Base-by-base conservation (phyloP, 2,113 vertebrate species). In the Elephantulus edwardii region DNA sequence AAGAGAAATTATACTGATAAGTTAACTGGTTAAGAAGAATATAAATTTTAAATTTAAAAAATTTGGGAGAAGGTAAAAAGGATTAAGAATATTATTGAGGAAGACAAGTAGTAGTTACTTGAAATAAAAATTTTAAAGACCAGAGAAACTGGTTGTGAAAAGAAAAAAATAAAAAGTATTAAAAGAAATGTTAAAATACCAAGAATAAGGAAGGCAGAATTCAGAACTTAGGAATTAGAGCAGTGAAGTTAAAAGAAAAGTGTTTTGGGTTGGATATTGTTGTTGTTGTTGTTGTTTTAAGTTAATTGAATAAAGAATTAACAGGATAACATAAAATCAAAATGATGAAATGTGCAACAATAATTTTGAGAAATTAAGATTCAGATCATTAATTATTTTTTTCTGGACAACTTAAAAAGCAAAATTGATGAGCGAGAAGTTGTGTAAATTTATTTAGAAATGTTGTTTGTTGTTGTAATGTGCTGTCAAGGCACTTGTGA, bases 181-280 rank as follows among this genome's bases (percentile, higher is more conserved):
- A n/a, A n/a, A n/a, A n/a, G n/a, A n/a, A n/a, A n/a, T n/a, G n/a
- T n/a, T n/a, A n/a, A n/a, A n/a, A n/a, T n/a, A n/a, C n/a, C n/a
- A 62, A 79, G 35, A 44, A 48, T 68, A 71, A 90, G 50, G 58
- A 88, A 83, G 62, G 28, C 52, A 14, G 12, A 91, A 90, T 84
- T 93, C 54, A 91, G 14, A 22, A 50, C 19, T 91, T 24, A n/a
- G n/a, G 66, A 86, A 52, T 83, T 92, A 88, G 54, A 91, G 30
- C 8, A 72, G 50, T 86, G 24, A 87, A 79, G 28, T 74, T 83
- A 62, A n/a, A n/a, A n/a, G n/a, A n/a, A n/a, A n/a, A n/a, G n/a
- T n/a, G n/a, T n/a, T n/a, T n/a, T n/a, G n/a, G n/a, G n/a, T n/a
- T n/a, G n/a, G n/a, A n/a, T n/a, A n/a, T n/a, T n/a, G n/a, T n/a